Percentiles rank a stretch among this genome's conserved stretches.
Evolutionary conservation across 2,797 vertebrate genomes (phyloP).

Genomic region (Emydoidea blandingii): DNA sequence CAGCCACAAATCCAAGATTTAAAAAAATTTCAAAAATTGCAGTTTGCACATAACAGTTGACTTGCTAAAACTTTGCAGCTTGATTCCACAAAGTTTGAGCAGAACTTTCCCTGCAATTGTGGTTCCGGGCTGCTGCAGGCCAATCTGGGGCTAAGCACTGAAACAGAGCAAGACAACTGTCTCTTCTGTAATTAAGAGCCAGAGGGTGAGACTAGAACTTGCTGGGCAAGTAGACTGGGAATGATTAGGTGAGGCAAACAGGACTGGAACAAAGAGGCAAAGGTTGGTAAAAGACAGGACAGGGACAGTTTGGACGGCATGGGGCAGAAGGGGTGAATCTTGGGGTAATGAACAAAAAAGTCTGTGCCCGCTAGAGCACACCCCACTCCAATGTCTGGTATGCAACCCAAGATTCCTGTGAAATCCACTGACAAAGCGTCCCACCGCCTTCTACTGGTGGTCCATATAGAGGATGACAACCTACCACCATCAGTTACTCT

Average conservation of each 20-base stretch:
- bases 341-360: neutral
- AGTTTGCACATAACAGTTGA: neutral
- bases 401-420: neutral
- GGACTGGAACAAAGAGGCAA: neutral
- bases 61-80: neutral
- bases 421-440: neutral
- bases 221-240: neutral
- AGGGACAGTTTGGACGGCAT: neutral
- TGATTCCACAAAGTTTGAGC: neutral
- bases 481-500: neutral
- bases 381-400: neutral
- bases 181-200: neutral
- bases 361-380: neutral
- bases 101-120: neutral
- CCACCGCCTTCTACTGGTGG: neutral
- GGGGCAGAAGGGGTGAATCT: neutral
- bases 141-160: neutral
- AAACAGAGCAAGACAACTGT: neutral
- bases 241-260: neutral
- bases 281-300: neutral
- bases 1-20: neutral
- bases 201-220: neutral
- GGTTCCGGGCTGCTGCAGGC: neutral
- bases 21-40: neutral
- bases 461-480: neutral